Conservation (phyloP, 2,888 invertebrate genomes). For the Carterocephalus palaemon region DNA sequence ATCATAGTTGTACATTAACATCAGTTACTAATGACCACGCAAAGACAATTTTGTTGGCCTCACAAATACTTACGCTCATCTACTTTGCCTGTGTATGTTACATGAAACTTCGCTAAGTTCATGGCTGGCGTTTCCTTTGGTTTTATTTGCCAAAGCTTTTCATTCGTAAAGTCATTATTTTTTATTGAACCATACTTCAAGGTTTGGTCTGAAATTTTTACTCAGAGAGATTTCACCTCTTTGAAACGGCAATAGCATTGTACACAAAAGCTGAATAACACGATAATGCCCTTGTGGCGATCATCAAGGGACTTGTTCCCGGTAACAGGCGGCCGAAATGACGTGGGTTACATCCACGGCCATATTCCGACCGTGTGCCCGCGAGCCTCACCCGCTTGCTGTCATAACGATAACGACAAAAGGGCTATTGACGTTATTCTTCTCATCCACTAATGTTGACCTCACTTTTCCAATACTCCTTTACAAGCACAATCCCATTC, state of each 20-base stretch:
- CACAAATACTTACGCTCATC: conserved; percentile 13
- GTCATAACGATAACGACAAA: conserved; percentile 54
- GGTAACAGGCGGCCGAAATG: conserved; percentile 55
- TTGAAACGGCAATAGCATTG: conserved; percentile 16
- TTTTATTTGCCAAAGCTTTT: conserved; percentile 14
- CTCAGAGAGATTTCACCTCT: conserved; percentile 6
- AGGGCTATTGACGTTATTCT: conserved; percentile 53
- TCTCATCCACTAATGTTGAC: conserved; percentile 44
- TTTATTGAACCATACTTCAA: neutral
- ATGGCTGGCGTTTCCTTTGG: conserved; percentile 15
- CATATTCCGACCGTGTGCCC: conserved; percentile 40
- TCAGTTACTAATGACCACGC: conserved; percentile 10
- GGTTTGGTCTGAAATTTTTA: neutral
- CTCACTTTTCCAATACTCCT: conserved; percentile 46
- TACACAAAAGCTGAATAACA: conserved; percentile 40
- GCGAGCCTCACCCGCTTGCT: conserved; percentile 38
- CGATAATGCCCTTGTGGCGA: conserved; percentile 55
- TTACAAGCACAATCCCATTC: conserved; percentile 40
- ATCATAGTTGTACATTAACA: conserved; percentile 21
- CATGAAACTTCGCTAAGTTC: conserved; percentile 3
- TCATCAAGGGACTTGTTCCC: conserved; percentile 51
- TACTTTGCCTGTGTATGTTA: conserved; percentile 10
- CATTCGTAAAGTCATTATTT: conserved; percentile 3
- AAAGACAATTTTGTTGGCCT: conserved; percentile 16
- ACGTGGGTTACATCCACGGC: conserved; percentile 50